Evolutionary conservation across 1,140 invertebrate species (phyloP), one percentile per base, ranked within the genome.

Genomic region (Aleiodes sp.): DNA sequence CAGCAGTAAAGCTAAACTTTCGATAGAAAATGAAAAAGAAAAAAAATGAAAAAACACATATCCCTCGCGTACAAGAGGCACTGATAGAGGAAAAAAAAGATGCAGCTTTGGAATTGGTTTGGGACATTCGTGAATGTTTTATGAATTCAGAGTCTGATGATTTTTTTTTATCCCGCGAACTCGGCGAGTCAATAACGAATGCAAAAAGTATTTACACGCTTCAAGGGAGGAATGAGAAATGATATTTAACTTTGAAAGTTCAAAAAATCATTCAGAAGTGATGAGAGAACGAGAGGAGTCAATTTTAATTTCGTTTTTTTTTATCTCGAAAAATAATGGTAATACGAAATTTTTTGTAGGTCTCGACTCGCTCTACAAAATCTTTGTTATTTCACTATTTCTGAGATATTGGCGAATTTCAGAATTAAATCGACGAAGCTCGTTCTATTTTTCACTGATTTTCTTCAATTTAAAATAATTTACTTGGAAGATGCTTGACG

Each of bases 111-210:
- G 19, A 7, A 21, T 8, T 24, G n/a, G n/a, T n/a, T n/a, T n/a
- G 16, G 46, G 46, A 2, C 46, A 24, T 52, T 52, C 21, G 46
- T 52, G 46, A 52, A 52, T 52, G 46, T 21, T 52, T 52, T 52
- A 52, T 52, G 21, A 52, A 52, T 52, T 52, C 4, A 43, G 3
- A 43, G 39, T 43, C n/a, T 6, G 39, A 14, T 39, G 10, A 39
- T 39, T 39, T 39, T 43, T 43, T 43, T 43, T 3, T 43, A 1
- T 16, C 8, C 19, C n/a, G 7, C 2, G 39, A 43, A 16, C 6
- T 43, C 19, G 10, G 12, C 14, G 21, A 16, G 19, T 24, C 8
- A 52, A 52, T 52, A 9, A 4, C 19, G 46, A 10, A 52, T 52
- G 21, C 19, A 24, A 1, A 21, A 16, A 24, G 46, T 10, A 24